Evolutionary conservation across 2,797 vertebrate genomes (phyloP).

Genomic region (Botia almorhae): DNA sequence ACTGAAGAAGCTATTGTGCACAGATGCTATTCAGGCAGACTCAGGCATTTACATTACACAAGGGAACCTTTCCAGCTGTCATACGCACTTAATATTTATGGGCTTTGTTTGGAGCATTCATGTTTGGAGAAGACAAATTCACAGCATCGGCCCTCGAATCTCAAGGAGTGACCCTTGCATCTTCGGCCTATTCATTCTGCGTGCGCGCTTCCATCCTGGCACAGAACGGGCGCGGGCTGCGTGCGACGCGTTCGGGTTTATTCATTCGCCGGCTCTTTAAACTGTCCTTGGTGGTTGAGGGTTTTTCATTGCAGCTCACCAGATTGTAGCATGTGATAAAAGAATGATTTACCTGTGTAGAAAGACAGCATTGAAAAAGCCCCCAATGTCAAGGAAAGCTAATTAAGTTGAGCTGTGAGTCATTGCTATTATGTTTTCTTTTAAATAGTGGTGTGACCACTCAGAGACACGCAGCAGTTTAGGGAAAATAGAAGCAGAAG

Average conservation of each 20-base stretch:
- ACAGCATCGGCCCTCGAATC: slow-evolving; percentile 8
- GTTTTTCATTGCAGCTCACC: slow-evolving; percentile 55
- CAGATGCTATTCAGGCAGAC: slow-evolving; percentile 49
- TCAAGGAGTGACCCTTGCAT: slow-evolving; percentile 25
- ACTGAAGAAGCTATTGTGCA: slow-evolving; percentile 41
- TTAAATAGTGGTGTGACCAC: slow-evolving; percentile 11
- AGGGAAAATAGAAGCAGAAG: not conserved
- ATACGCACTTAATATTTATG: slow-evolving; percentile 37
- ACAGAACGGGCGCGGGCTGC: not conserved
- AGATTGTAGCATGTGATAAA: slow-evolving; percentile 48
- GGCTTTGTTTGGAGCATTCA: slow-evolving; percentile 28
- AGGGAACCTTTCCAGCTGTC: slow-evolving; percentile 41
- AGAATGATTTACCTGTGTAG: slow-evolving; percentile 56
- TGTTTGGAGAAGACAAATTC: slow-evolving; percentile 12
- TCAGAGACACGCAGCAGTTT: slow-evolving; percentile 26
- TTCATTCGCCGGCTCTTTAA: slow-evolving; percentile 49
- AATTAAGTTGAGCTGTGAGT: slow-evolving; percentile 52
- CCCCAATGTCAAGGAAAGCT: slow-evolving; percentile 50
- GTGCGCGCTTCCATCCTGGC: not conserved
- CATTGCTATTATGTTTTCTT: slow-evolving; percentile 48
- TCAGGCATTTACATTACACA: slow-evolving; percentile 42
- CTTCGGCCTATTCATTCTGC: slow-evolving; percentile 5
- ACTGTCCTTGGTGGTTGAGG: slow-evolving; percentile 60
- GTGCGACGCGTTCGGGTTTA: not conserved
- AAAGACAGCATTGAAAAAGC: slow-evolving; percentile 50